Percentiles rank a stretch among this genome's conserved stretches.
These are phyloP conservation scores for Tubulanus polymorphus DNA, from an alignment of 2,888 invertebrate species.

Conservation along the genomic window DNA sequence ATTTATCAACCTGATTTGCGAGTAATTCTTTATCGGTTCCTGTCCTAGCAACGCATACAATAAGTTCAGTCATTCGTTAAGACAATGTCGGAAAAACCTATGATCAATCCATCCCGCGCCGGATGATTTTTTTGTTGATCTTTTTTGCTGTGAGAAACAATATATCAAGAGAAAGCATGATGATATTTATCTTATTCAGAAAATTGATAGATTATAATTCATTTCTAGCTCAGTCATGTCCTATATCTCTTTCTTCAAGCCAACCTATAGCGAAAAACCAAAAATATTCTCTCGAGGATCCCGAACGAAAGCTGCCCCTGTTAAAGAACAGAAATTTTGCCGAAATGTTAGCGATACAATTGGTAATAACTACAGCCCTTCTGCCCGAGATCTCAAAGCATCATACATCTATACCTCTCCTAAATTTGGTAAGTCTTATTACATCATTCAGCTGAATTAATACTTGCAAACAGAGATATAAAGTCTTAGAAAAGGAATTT, in stretches of 20 bases:
- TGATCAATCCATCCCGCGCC: too few species aligned
- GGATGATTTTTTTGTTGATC: too few species aligned
- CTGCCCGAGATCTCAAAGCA: conserved; percentile 41
- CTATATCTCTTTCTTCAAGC: conserved; percentile 27
- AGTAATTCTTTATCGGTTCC: too few species aligned
- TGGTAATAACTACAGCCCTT: conserved; percentile 51
- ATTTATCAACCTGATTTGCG: too few species aligned
- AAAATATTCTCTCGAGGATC: conserved; percentile 46
- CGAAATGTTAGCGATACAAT: conserved; percentile 48
- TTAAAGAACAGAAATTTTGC: conserved; percentile 44
- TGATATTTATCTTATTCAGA: too few species aligned
- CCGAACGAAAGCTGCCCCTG: conserved; percentile 46
- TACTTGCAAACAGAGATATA: not conserved
- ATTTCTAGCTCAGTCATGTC: not conserved
- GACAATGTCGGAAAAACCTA: too few species aligned
- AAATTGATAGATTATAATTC: too few species aligned
- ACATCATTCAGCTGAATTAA: not conserved
- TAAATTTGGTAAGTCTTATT: conserved; percentile 33
- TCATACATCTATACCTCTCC: conserved; percentile 42
- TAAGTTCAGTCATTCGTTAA: too few species aligned
- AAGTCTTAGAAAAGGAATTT: not conserved
- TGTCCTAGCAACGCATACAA: too few species aligned
- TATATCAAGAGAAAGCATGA: too few species aligned
- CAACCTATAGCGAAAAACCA: conserved; percentile 42
- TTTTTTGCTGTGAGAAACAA: too few species aligned